A percentile compares a stretch with the other conserved stretches of the same genome.
Evolutionary conservation across 2,888 invertebrate genomes (phyloP).

Genomic region (Leptogaster cylindrica): DNA sequence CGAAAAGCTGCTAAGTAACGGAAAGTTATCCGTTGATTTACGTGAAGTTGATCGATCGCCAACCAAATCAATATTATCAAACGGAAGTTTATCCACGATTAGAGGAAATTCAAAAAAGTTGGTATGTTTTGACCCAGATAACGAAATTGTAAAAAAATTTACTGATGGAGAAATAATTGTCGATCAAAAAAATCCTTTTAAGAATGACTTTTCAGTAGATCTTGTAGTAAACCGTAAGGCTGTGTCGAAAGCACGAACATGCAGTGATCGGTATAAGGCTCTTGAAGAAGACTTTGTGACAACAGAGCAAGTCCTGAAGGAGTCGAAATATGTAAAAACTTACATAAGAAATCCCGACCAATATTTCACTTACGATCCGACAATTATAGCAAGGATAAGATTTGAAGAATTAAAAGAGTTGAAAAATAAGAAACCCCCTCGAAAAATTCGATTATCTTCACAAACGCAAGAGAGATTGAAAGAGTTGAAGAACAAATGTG

Average conservation of each 20-base stretch:
- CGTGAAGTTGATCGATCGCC: conserved; percentile 8
- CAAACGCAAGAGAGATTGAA: conserved; percentile 52
- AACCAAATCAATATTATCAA: conserved; percentile 32
- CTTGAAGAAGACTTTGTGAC: conserved; percentile 57
- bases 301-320: conserved; percentile 60
- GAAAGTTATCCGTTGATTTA: neutral
- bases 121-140: conserved; percentile 57
- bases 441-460: conserved; percentile 49
- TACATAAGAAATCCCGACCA: conserved; percentile 62
- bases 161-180: conserved; percentile 60
- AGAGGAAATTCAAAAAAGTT: conserved; percentile 53
- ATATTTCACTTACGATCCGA: conserved; percentile 60
- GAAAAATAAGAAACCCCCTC: conserved; percentile 52
- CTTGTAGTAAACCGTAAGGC: neutral
- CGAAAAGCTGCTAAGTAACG: neutral
- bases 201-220: conserved; percentile 46
- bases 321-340: conserved; percentile 62
- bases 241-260: conserved; percentile 22
- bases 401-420: conserved; percentile 57
- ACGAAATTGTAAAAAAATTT: conserved; percentile 59
- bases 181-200: conserved; percentile 61
- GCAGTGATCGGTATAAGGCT: conserved; percentile 1
- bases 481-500: conserved; percentile 51
- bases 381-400: conserved; percentile 57
- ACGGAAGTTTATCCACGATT: conserved; percentile 3